Evolutionary conservation across 2,888 invertebrate genomes (phyloP).

Genomic region (Cantharis flavilabris): DNA sequence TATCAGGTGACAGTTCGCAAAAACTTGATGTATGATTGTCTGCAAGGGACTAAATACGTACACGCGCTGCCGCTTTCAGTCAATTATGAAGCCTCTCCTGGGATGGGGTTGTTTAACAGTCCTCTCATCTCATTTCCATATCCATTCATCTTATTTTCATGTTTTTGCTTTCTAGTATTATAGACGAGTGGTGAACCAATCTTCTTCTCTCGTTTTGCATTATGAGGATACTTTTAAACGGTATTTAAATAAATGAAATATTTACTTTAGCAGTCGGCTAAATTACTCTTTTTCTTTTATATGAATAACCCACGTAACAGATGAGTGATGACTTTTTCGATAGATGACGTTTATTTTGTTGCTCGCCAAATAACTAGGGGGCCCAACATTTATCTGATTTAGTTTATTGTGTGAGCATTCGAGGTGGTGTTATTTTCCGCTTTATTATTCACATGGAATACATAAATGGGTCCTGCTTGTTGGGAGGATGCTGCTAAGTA

Average conservation of each 20-base stretch:
- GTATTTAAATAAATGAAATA: constrained; percentile 9
- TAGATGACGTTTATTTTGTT: constrained; percentile 23
- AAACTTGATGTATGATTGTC: constrained; percentile 34
- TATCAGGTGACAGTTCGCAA: constrained; percentile 32
- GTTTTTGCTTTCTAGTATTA: constrained; percentile 26
- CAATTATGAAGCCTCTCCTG: constrained; percentile 35
- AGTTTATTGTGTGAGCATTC: constrained; percentile 16
- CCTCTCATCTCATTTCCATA: constrained; percentile 37
- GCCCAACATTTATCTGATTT: constrained; percentile 24
- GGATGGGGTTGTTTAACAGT: constrained; percentile 35
- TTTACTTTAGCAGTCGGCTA: not conserved
- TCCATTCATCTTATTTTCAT: constrained; percentile 36
- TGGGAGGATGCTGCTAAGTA: constrained; percentile 17
- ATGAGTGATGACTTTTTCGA: constrained; percentile 22
- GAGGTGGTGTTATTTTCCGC: constrained; percentile 27
- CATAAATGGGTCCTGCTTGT: constrained; percentile 18
- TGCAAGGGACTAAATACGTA: constrained; percentile 30
- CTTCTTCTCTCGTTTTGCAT: constrained; percentile 14
- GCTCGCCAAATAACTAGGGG: constrained; percentile 4
- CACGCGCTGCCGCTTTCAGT: constrained; percentile 34
- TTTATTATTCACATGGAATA: constrained; percentile 29
- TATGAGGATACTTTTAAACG: constrained; percentile 14
- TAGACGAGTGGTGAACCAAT: constrained; percentile 27
- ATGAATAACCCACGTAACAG: constrained; percentile 3
- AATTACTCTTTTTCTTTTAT: constrained; percentile 11